Conservation (phyloP, 1,140 invertebrate genomes). For the Centruroides vittatus region DNA sequence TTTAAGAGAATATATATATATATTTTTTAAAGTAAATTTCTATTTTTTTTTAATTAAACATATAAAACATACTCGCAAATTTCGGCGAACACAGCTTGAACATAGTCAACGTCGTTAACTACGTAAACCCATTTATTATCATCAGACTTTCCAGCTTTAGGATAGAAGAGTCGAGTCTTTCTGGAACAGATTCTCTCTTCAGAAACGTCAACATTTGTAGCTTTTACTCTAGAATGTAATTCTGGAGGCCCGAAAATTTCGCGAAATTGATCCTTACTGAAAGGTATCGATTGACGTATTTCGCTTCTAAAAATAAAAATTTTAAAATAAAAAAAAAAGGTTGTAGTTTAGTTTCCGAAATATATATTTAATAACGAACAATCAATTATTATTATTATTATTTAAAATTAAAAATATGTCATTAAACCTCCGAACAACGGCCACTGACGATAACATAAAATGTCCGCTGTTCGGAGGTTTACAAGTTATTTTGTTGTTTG, state of each 20-base stretch:
- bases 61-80: constrained; percentile 34
- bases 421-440: too few relatives aligned
- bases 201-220: constrained; percentile 50
- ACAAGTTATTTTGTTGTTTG: too few relatives aligned
- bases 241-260: constrained; percentile 17
- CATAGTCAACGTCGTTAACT: constrained; percentile 37
- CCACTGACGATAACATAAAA: too few relatives aligned
- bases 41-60: too few relatives aligned
- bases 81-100: constrained; percentile 39
- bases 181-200: constrained; percentile 43
- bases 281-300: constrained; percentile 9
- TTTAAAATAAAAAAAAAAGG: too few relatives aligned
- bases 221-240: constrained; percentile 12
- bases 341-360: too few relatives aligned
- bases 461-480: too few relatives aligned
- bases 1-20: too few relatives aligned
- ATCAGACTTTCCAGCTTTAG: constrained; percentile 32
- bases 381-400: too few relatives aligned
- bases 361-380: too few relatives aligned
- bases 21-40: too few relatives aligned
- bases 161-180: constrained; percentile 29
- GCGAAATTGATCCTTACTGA: constrained; percentile 12
- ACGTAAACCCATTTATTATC: constrained; percentile 39
- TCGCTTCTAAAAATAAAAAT: not conserved
- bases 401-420: too few relatives aligned